Evolutionary conservation across 2,113 vertebrate genomes (phyloP), one percentile per base, ranked within the genome.

Genomic region (Myxocyprinus asiaticus): DNA sequence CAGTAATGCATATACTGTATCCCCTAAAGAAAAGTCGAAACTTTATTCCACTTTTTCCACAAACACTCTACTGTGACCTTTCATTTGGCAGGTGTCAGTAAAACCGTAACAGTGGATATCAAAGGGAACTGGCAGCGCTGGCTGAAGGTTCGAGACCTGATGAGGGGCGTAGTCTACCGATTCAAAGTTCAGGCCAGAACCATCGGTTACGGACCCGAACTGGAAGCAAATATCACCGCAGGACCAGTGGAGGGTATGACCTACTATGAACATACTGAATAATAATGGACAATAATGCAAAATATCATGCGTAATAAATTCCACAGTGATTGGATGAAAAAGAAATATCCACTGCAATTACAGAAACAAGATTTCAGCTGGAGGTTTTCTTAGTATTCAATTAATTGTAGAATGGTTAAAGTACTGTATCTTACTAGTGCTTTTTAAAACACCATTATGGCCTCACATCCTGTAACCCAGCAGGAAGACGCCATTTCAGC

Each of bases 51-150:
- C 3, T 48, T 48, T 48, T 48, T 1, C 9, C 6, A 7, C 47
- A 48, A 6, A 48, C 10, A 53, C 12, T 14, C 53, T 14, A n/a
- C 12, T 56, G 10, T 58, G 15, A 58, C 14, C 6, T 11, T 6
- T 63, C 0, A 11, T 5, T 43, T 65, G 61, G 7, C 63, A 99
- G 97, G 97, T 7, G 96, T 98, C 81, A 98, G 94, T 85, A 98
- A 97, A 88, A 94, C 96, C 84, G 96, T 99, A 88, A 98, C 96
- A 0, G 96, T 99, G 91, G 96, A 97, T 4, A 95, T 98, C 53
- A 93, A 94, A 77, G 97, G 96, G 55, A 95, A 93, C 89, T 93
- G 95, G 95, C 97, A 96, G 44, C 94, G 92, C 59, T 98, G 97
- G 97, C 86, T 99, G 67, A 97, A 97, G 87, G 95, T 97, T 66